Base-by-base conservation (phyloP, 1,140 invertebrate genomes). In the Pseudobourletiella spinata region DNA sequence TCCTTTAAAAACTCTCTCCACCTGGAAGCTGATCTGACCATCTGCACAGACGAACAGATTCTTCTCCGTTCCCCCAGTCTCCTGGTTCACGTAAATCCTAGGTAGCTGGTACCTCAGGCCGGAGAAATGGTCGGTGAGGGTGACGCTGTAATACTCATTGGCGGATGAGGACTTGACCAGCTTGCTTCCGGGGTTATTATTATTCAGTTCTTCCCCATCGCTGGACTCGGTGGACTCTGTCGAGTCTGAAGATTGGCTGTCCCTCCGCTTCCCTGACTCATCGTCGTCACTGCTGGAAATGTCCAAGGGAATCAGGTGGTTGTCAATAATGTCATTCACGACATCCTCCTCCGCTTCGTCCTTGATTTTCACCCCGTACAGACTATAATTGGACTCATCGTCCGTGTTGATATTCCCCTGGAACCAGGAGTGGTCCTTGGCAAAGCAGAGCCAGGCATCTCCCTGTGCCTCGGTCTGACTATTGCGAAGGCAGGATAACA, bases 401-500 rank as follows among this genome's bases (percentile, higher is more conserved):
- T 67, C 69, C 18, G 71, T 68, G 3, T 66, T 64, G 18, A 76
- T 69, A 58, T 69, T 71, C 4, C 75, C 75, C 62, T 73, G 71
- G 52, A 76, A 76, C 69, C 70, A 72, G 11, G 71, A 68, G 18
- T 72, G 70, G 43, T 76, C 71, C 51, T 72, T 68, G 25, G 70
- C 57, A 57, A 77, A 77, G 63, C 75, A 77, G 14, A 77, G 67
- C 29, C 73, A 71, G n/a, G 75, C 73, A 6, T 68, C 28, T 22
- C 76, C 76, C 32, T 70, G 54, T 18, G 71, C 69, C 35, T 72
- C 70, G n/a, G 71, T 61, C 15, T 58, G 55, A 32, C 52, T 61
- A 6, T 58, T 56, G 8, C 48, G 39, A 28, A 25, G 35, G 18
- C 62, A 56, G n/a, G 63, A 59, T 11, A 50, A 39, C 11, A 59